Base-by-base conservation (phyloP, 2,888 invertebrate genomes). In the Synanthedon vespiformis region DNA sequence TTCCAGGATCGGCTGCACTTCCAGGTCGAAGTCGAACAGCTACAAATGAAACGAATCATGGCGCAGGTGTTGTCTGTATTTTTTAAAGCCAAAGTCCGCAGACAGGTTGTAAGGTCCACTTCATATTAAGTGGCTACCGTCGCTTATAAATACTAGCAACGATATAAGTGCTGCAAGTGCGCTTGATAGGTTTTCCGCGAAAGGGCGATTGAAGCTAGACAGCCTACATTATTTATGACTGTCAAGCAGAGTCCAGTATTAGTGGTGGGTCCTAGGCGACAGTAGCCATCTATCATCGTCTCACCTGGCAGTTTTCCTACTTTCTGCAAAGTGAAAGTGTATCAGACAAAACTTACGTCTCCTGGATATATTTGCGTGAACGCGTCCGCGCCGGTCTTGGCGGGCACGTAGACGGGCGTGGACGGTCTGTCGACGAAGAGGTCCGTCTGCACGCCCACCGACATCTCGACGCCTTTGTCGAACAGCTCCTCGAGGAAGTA, bases 1-100 rank as follows among this genome's bases (percentile, higher is more conserved):
- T 78, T 97, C 96, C 57, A 97, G 88, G 58, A 97, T 92, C 2
- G 97, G 96, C 74, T 94, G 92, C 52, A 97, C 96, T 80, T 97
- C 97, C 68, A 92, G 84, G 78, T 97, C 96, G 84, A 96, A 98
- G 86, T 97, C 94, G 84, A 96, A 97, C 54, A 98, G 85, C 94
- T 92, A 72, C 12, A n/a, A n/a, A n/a, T n/a, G n/a, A n/a, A n/a
- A n/a, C n/a, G n/a, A n/a, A n/a, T n/a, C n/a, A n/a, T n/a, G n/a
- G n/a, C n/a, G n/a, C n/a, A n/a, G n/a, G n/a, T n/a, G 22, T 22
- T 22, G 22, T 5, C 22, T 22, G 14, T 3, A 8, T 44, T 34
- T 34, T 34, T 34, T n/a, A n/a, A 34, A 1, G 22, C 22, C 22
- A 22, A 22, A 22, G 22, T 22, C 5, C 1, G 5, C 22, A 22